Percentiles rank a stretch among this genome's conserved stretches.
Conservation (phyloP, 1,140 invertebrate genomes). For the Trichonephila clavipes region DNA sequence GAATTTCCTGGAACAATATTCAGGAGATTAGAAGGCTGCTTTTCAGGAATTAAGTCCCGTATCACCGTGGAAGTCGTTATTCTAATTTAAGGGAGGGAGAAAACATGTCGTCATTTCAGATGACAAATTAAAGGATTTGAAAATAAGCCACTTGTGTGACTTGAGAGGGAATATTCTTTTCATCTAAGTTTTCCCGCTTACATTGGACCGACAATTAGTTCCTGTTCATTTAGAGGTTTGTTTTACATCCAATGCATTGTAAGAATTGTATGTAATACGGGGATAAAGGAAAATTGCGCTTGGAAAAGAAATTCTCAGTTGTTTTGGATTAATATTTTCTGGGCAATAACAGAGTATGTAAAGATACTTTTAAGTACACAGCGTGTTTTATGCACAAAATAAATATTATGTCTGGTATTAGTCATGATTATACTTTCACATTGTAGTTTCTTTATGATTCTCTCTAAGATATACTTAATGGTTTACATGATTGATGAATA, state of each 20-base stretch:
- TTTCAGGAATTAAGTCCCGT: background rate
- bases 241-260: no score
- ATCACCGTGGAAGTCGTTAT: background rate
- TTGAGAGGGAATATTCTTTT: background rate
- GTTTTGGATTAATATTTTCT: no score
- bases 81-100: background rate
- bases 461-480: no score
- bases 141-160: constrained; percentile 13
- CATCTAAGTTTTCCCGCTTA: background rate
- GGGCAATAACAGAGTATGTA: no score
- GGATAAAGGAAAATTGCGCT: background rate
- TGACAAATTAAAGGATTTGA: background rate
- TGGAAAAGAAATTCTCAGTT: background rate
- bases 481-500: no score
- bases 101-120: background rate
- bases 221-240: background rate
- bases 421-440: no score
- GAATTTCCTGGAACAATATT: background rate
- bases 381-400: no score
- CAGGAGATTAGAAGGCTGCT: background rate
- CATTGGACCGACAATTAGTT: background rate
- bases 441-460: no score
- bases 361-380: no score
- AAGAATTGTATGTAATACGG: no score
- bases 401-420: no score